These are phyloP conservation scores for Geodia barretti DNA, from an alignment of 37 sponge, comb jelly and placozoan species.

Conservation along the genomic window DNA sequence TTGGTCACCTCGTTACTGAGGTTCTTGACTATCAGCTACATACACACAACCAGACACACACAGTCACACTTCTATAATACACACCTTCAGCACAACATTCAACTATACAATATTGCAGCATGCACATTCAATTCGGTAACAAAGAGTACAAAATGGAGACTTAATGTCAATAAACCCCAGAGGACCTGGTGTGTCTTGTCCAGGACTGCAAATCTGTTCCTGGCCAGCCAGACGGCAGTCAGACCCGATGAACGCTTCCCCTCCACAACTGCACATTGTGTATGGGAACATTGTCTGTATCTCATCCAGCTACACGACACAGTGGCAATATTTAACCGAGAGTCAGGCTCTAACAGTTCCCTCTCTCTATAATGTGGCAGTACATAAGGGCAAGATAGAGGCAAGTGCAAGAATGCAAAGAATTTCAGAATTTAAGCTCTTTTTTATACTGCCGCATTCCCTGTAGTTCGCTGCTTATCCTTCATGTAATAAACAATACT, in stretches of 20 bases:
- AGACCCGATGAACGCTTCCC: conserved; percentile 84
- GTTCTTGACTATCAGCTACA: conserved; percentile 86
- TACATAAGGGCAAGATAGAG: no score
- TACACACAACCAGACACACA: conserved; percentile 39
- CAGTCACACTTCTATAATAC: no score
- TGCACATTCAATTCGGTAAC: conserved; percentile 10
- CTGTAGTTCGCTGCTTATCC: no score
- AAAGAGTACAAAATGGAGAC: not conserved
- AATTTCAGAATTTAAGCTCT: no score
- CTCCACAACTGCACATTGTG: conserved; percentile 60
- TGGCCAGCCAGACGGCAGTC: conserved; percentile 93
- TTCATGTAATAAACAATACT: no score
- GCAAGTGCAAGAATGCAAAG: no score
- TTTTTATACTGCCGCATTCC: no score
- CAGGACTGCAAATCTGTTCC: conserved; percentile 96
- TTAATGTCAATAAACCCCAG: not conserved
- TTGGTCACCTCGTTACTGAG: conserved; percentile 92
- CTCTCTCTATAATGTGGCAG: no score
- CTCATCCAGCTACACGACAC: not conserved
- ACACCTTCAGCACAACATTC: no score
- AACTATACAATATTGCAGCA: no score
- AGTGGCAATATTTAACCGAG: no score
- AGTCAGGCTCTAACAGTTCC: no score
- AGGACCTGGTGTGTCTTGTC: conserved; percentile 84
- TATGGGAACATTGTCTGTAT: not conserved